These are phyloP conservation scores for Metallyticus violacea DNA, from an alignment of 2,888 invertebrate genomes.

Conservation along the genomic window DNA sequence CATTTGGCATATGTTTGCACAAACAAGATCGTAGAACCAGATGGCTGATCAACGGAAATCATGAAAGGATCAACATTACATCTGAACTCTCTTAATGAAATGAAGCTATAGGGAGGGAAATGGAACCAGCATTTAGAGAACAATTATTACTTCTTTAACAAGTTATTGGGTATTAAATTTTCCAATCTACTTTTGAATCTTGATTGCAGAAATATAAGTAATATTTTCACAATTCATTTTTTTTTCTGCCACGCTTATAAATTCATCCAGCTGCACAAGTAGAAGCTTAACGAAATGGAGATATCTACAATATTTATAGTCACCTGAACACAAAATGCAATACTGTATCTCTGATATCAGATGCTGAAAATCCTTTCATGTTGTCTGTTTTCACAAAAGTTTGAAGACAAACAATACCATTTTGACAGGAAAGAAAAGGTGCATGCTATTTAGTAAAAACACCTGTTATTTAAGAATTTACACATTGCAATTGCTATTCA, in stretches of 20 bases:
- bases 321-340: too few relatives aligned
- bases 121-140: too few relatives aligned
- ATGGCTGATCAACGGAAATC: conserved; percentile 3
- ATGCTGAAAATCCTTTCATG: background rate
- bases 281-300: background rate
- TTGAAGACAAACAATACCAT: background rate
- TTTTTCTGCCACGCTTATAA: too few relatives aligned
- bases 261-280: too few relatives aligned
- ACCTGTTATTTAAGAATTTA: background rate
- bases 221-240: too few relatives aligned
- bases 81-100: background rate
- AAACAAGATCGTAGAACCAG: conserved; percentile 16
- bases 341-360: background rate
- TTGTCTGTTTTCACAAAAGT: background rate
- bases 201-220: background rate
- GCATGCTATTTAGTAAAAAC: background rate
- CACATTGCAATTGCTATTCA: background rate
- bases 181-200: background rate
- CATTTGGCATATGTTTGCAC: background rate
- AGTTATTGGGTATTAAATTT: background rate
- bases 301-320: too few relatives aligned
- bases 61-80: background rate
- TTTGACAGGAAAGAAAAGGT: background rate
- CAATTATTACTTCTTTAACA: background rate
- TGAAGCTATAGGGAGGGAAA: background rate